These are phyloP conservation scores for Samia ricini DNA, from an alignment of 1,140 invertebrate genomes.

Conservation along the genomic window DNA sequence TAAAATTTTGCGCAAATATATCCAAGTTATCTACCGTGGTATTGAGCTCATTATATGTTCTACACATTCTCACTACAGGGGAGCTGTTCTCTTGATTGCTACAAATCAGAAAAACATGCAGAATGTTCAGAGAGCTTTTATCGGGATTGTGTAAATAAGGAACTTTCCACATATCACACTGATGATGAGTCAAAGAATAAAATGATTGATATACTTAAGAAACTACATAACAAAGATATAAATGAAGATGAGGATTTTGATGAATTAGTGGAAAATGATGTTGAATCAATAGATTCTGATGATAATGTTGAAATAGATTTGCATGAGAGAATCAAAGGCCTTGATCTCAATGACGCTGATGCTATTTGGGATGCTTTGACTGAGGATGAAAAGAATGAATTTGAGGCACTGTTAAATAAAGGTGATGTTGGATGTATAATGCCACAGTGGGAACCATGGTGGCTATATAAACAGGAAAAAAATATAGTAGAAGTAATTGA, in stretches of 20 bases:
- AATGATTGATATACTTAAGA: conserved; percentile 86
- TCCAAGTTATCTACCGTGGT: too few relatives aligned
- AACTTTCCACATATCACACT: conserved; percentile 77
- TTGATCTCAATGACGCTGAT: conserved; percentile 86
- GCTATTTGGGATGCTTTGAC: conserved; percentile 84
- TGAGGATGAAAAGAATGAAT: conserved; percentile 83
- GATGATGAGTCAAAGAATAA: conserved; percentile 79
- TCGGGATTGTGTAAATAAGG: conserved; percentile 86
- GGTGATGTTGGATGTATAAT: conserved; percentile 81
- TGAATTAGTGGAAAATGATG: conserved; percentile 32
- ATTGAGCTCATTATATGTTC: too few relatives aligned
- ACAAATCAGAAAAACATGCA: conserved; percentile 85
- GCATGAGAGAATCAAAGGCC: conserved; percentile 78
- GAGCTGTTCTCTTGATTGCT: conserved; percentile 91
- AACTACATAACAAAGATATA: conserved; percentile 64
- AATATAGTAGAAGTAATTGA: conserved; percentile 76
- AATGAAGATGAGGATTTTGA: conserved; percentile 28
- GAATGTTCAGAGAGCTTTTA: conserved; percentile 94
- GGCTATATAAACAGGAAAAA: conserved; percentile 75
- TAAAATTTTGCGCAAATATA: too few relatives aligned
- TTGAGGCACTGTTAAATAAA: conserved; percentile 81
- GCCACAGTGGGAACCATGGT: conserved; percentile 86
- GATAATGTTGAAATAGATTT: conserved; percentile 81
- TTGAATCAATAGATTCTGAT: conserved; percentile 79
- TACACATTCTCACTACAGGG: too few relatives aligned